Percentiles rank a stretch among this genome's conserved stretches.
Evolutionary conservation across 1,140 invertebrate genomes (phyloP).

Genomic region (Papilio polyxenes): DNA sequence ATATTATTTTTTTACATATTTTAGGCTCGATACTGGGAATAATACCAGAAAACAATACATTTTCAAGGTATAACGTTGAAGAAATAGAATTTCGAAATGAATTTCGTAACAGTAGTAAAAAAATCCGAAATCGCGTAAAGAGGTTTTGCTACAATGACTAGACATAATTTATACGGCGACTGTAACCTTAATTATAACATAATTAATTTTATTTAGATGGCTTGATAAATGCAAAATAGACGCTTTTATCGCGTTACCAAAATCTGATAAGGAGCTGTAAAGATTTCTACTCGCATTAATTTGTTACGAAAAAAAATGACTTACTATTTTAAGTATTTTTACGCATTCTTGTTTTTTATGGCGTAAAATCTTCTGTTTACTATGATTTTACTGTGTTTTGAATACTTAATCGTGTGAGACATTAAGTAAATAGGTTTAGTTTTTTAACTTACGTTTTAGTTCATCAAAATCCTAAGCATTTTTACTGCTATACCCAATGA

Average conservation of each 20-base stretch:
- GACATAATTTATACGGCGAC: slow-evolving; percentile 20
- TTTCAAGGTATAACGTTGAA: not conserved
- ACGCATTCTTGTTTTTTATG: slow-evolving; percentile 7
- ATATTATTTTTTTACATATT: no score
- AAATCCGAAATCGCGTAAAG: not conserved
- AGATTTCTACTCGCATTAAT: slow-evolving; percentile 34
- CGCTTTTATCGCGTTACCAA: slow-evolving; percentile 18
- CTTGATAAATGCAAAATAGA: slow-evolving; percentile 34
- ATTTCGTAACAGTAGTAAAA: not conserved
- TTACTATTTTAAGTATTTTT: slow-evolving; percentile 38
- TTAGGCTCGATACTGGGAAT: no score
- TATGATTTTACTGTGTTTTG: no score
- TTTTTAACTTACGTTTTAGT: no score
- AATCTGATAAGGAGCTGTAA: slow-evolving; percentile 27
- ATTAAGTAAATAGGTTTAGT: no score
- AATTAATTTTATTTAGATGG: slow-evolving; percentile 35
- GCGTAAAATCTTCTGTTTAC: not conserved
- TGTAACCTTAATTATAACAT: slow-evolving; percentile 29
- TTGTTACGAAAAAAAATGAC: slow-evolving; percentile 34
- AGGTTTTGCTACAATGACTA: slow-evolving; percentile 24
- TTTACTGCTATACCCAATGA: no score
- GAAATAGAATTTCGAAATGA: not conserved
- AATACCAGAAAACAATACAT: not conserved
- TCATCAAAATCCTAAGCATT: no score
- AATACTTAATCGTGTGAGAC: not conserved